Base-by-base conservation (phyloP, 2,797 vertebrate species). In the Oreochromis mossambicus region DNA sequence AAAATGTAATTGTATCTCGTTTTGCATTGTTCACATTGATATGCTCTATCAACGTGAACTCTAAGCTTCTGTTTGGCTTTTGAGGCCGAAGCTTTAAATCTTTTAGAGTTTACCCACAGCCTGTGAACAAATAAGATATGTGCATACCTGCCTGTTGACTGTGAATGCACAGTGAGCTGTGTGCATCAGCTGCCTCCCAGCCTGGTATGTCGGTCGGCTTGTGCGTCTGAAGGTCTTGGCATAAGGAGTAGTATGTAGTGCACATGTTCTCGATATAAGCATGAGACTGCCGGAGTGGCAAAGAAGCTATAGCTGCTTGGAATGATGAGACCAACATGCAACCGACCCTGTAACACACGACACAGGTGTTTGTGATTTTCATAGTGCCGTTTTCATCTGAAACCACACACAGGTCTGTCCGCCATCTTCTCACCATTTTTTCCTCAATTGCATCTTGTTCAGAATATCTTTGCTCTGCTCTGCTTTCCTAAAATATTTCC, bases 391-490 rank as follows among this genome's bases (percentile, higher is more conserved):
- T 91, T 78, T 87, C 92, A 87, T 93, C 91, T 78, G 83, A 94
- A 88, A 84, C 88, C 85, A 83, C 90, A 51, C 86, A 79, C 91
- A 95, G 95, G 95, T 96, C 96, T 95, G 95, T 95, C 95, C 75
- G 75, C 94, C 95, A 94, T 92, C 92, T 91, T 91, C 84, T 91
- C 93, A 86, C 89, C 93, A 85, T 93, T 73, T 86, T 91, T 88
- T 66, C 92, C 92, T 97, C 95, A 95, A 93, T 95, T 96, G 97
- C 97, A 97, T 97, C 96, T 96, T 94, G 89, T 95, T 94, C 91
- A 95, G 95, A 94, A 95, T 97, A 95, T 97, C 95, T 97, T 95
- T 97, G 96, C 97, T 97, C 97, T 98, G 96, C 97, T 97, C 95
- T 97, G 95, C 98, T 97, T 93, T 95, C 95, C 96, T 97, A 97